Evolutionary conservation across 2,797 vertebrate species (phyloP).

Genomic region (Eleutherodactylus coqui): DNA sequence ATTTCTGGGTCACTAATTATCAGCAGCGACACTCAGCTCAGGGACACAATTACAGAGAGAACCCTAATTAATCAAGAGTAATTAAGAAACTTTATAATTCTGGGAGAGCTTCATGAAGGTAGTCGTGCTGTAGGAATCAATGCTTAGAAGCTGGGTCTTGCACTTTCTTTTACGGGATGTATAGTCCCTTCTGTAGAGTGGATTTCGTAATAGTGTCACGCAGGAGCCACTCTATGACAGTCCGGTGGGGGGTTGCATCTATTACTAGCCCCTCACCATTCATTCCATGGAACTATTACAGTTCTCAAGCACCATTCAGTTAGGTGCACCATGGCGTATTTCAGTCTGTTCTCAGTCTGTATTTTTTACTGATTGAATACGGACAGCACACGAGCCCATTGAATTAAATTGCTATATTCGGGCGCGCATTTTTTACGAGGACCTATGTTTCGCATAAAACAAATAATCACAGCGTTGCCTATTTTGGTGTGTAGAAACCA

Average conservation of each 20-base stretch:
- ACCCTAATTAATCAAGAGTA: constrained; percentile 82
- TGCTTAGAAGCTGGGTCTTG: not conserved
- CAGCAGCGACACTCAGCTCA: constrained; percentile 72
- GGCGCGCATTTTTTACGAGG: too few species aligned
- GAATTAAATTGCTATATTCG: too few species aligned
- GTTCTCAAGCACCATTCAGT: not conserved
- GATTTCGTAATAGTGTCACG: not conserved
- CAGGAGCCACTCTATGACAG: not conserved
- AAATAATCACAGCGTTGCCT: too few species aligned
- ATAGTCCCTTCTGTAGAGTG: not conserved
- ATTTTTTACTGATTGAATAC: too few species aligned
- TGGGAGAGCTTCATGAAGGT: constrained; percentile 77
- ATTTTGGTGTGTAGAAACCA: too few species aligned
- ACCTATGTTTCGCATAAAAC: too few species aligned
- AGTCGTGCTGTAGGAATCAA: constrained; percentile 73
- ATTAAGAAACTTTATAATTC: constrained; percentile 79
- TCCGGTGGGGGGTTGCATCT: not conserved
- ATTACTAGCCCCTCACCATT: not conserved
- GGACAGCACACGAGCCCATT: too few species aligned
- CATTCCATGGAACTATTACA: not conserved
- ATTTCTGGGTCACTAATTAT: constrained; percentile 78
- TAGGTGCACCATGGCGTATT: too few species aligned
- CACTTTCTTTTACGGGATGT: not conserved
- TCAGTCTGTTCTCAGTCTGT: too few species aligned
- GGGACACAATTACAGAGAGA: constrained; percentile 81